These are phyloP conservation scores for Amazona guildingii DNA, from an alignment of 2,113 vertebrate species.

Conservation along the genomic window DNA sequence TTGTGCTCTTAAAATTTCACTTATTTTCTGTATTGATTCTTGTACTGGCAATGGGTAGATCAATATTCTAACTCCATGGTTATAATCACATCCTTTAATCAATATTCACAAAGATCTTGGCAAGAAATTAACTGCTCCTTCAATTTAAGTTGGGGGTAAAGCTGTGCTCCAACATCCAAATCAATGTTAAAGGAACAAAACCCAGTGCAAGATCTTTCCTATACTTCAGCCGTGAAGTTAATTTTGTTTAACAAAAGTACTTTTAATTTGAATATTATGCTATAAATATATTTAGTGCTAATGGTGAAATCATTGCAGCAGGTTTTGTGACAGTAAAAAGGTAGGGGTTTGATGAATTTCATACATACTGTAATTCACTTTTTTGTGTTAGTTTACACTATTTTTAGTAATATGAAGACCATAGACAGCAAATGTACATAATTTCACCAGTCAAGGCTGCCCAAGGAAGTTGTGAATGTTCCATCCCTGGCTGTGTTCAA, in stretches of 20 bases:
- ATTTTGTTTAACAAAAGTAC: background rate
- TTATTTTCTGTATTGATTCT: conserved; percentile 2
- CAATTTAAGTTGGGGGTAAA: background rate
- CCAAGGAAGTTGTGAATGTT: background rate
- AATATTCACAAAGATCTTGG: background rate
- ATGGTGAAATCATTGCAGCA: background rate
- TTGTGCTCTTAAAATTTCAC: background rate
- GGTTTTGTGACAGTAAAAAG: background rate
- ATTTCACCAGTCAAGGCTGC: background rate
- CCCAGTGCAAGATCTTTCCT: background rate
- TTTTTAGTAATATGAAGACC: background rate
- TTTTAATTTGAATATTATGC: background rate
- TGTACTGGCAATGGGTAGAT: background rate
- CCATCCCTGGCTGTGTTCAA: background rate
- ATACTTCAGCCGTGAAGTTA: background rate
- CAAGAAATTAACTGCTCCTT: background rate
- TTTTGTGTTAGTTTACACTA: background rate
- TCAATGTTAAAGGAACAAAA: background rate
- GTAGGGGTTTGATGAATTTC: background rate
- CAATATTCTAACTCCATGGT: background rate
- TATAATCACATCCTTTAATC: background rate
- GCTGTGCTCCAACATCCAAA: background rate
- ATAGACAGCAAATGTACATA: background rate
- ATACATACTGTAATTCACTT: background rate
- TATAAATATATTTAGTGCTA: background rate